Evolutionary conservation across 1,140 invertebrate genomes (phyloP), one percentile per base, ranked within the genome.

Genomic region (Bathynomus jamesi): DNA sequence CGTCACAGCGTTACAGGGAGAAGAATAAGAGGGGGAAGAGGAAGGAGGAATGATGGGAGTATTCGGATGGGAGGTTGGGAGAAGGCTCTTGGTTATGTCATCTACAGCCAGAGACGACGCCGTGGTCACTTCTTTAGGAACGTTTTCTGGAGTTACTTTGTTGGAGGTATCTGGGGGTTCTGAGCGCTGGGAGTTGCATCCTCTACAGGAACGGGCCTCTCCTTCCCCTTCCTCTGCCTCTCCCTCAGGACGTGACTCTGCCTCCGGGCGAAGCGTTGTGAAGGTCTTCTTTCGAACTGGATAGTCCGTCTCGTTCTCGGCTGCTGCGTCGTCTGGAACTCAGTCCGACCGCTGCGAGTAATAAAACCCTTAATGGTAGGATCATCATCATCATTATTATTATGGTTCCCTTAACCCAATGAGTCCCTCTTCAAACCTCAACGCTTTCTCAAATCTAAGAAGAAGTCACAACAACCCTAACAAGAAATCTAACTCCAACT

Each of bases 201-300:
- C 5, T 25, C 25, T n/a, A 21, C 24, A n/a, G 28, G n/a, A 17
- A 30, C n/a, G 25, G 21, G 21, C 4, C 66, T 67, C 13, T 30
- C 61, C 25, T 62, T 66, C 25, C 84, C 82, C 80, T 87, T 86
- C 79, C 87, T 87, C 71, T 91, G 89, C 69, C 89, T 84, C 80
- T 93, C 91, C 28, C 90, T 81, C 24, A 92, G 80, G 46, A 93
- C 88, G 81, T 94, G 91, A 66, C 90, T 93, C 80, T 94, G 93
- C 63, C 95, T 84, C 63, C 95, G 85, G 27, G 93, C 94, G 82
- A 95, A 99, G 69, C 97, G 85, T 81, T 99, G 96, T 84, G 95
- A 98, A 0, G 96, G 96, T 70, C 95, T 87, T 75, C 97, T 85
- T 82, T 99, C 81, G 83, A 72, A 67, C 77, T 61, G 71, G 0